These are phyloP conservation scores for Lytechinus variegatus DNA, from an alignment of 35 echinoderm and acorn worm genomes.

Conservation along the genomic window DNA sequence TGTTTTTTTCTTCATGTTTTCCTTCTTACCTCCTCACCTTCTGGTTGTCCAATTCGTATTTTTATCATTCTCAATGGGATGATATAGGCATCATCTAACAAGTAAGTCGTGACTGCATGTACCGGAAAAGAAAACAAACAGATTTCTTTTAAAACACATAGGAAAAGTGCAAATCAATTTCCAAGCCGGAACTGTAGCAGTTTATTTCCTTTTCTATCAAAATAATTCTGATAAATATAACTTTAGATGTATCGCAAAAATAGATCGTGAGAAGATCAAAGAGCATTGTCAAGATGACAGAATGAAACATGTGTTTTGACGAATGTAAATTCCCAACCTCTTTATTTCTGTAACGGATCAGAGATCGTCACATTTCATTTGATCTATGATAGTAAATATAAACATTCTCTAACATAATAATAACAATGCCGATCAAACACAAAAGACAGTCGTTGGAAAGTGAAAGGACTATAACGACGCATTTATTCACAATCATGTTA, in stretches of 20 bases:
- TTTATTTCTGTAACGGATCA: neutral
- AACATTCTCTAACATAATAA: neutral
- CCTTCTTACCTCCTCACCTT: neutral
- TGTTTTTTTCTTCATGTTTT: neutral
- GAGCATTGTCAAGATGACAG: neutral
- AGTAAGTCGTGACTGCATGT: neutral
- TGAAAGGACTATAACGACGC: neutral
- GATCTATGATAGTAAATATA: neutral
- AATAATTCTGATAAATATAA: neutral
- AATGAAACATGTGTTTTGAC: neutral
- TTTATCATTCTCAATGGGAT: neutral
- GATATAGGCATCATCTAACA: neutral
- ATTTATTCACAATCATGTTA: neutral
- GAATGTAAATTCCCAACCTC: neutral
- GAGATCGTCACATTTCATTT: neutral
- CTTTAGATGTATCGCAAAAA: neutral
- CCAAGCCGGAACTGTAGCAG: slow-evolving; percentile 15
- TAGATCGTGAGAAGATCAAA: neutral
- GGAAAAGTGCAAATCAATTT: neutral
- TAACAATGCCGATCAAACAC: neutral
- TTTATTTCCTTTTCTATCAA: neutral
- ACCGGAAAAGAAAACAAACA: neutral
- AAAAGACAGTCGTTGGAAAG: neutral
- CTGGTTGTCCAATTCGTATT: neutral
- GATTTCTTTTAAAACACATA: neutral